These are phyloP conservation scores for Pteropus rufus DNA, from an alignment of 2,797 vertebrate species.

Conservation along the genomic window DNA sequence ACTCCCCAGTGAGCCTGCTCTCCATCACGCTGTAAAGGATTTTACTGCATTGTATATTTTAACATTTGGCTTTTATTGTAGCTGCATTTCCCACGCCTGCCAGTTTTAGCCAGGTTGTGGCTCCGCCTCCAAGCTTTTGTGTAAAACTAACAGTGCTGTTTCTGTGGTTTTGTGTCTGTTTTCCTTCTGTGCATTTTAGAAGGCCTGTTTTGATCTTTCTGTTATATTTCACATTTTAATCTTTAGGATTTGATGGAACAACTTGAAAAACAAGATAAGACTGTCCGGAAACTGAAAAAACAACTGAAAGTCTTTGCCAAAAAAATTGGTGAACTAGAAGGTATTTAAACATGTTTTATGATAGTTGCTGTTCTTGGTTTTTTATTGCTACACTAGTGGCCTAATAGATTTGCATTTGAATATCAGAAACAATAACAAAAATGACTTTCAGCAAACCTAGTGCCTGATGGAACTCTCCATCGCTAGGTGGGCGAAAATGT, in stretches of 20 bases:
- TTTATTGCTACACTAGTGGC: background rate
- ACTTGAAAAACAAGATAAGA: conserved; percentile 98
- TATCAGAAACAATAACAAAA: background rate
- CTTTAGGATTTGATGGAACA: conserved; percentile 97
- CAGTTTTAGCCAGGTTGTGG: conserved; percentile 74
- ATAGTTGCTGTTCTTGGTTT: background rate
- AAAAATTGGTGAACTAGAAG: conserved; percentile 98
- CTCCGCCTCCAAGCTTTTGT: conserved; percentile 73
- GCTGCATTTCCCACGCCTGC: conserved; percentile 67
- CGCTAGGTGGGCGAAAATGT: background rate
- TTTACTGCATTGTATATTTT: background rate
- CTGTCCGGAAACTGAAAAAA: conserved; percentile 97
- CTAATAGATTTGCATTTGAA: background rate
- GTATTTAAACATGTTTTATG: conserved; percentile 80
- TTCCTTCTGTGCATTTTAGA: background rate
- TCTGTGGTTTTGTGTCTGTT: conserved; percentile 36
- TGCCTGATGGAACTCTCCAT: background rate
- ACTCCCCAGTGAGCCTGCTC: conserved; percentile 48
- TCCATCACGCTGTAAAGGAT: conserved; percentile 75
- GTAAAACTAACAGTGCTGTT: conserved; percentile 73
- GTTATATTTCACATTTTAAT: conserved; percentile 58
- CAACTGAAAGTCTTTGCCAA: conserved; percentile 98
- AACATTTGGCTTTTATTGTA: conserved; percentile 64
- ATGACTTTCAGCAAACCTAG: background rate
- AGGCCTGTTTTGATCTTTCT: conserved; percentile 33